These are phyloP conservation scores for Sebastiscus tertius DNA, from an alignment of 2,797 vertebrate species.

Conservation along the genomic window DNA sequence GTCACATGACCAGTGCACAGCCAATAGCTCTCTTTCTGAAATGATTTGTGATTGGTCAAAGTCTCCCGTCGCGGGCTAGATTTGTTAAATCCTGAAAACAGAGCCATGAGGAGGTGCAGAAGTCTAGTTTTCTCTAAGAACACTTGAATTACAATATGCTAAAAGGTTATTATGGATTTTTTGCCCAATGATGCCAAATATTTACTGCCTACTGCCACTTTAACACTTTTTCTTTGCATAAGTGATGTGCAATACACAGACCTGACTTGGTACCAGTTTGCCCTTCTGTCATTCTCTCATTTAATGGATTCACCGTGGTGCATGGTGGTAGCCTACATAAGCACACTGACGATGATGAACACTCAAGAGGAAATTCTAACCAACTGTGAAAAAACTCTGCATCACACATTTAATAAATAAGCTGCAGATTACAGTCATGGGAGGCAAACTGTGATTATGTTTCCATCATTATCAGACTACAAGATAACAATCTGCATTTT, in stretches of 20 bases:
- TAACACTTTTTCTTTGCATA: neutral
- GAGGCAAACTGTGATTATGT: conserved; percentile 15
- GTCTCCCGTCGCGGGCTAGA: too few species aligned
- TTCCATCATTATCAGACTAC: conserved; percentile 3
- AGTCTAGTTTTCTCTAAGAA: too few species aligned
- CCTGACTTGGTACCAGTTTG: neutral
- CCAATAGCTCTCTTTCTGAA: too few species aligned
- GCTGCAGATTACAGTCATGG: conserved; percentile 25
- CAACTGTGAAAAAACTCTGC: conserved; percentile 13
- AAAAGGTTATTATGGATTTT: too few species aligned
- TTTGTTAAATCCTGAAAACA: too few species aligned
- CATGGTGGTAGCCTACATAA: conserved; percentile 9
- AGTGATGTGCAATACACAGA: neutral
- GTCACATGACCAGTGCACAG: too few species aligned
- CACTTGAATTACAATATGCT: too few species aligned
- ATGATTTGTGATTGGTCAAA: too few species aligned
- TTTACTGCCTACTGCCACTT: too few species aligned
- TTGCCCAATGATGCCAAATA: too few species aligned
- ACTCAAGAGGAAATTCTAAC: conserved; percentile 22
- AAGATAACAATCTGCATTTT: neutral
- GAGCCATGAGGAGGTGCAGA: too few species aligned
- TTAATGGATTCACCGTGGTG: conserved; percentile 29
- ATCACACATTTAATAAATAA: conserved; percentile 30
- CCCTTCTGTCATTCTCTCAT: conserved; percentile 18
- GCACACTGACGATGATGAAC: conserved; percentile 5